phyloP scores from a whole-genome alignment of 2,888 invertebrate species.

The Agrypnus murinus region DNA sequence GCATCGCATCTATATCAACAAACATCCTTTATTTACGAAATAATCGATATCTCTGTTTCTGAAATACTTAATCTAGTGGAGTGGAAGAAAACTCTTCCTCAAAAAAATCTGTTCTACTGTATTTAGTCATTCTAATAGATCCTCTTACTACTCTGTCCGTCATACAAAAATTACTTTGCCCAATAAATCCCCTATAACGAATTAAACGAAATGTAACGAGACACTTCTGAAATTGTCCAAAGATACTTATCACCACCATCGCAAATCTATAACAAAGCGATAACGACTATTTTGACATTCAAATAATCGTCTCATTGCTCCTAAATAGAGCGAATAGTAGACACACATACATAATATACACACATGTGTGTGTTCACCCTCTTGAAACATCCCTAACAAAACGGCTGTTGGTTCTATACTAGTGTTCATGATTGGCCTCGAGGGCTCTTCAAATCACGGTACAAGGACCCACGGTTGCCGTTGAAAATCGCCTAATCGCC shows the following conservation, averaged over 20 bases:
- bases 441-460: conserved; percentile 57
- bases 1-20: no score
- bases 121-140: no score
- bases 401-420: conserved; percentile 56
- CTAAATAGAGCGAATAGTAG: conserved; percentile 47
- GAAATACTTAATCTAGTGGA: no score
- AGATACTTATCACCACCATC: conserved; percentile 44
- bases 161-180: no score
- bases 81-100: no score
- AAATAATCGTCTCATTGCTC: conserved; percentile 56
- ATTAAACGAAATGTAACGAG: conserved; percentile 8
- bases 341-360: conserved; percentile 24
- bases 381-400: conserved; percentile 55
- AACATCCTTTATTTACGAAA: no score
- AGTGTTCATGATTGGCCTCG: conserved; percentile 60
- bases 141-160: no score
- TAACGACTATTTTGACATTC: conserved; percentile 62
- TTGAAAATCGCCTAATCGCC: conserved; percentile 54
- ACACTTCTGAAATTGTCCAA: conserved; percentile 2
- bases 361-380: conserved; percentile 60
- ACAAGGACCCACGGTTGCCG: conserved; percentile 51
- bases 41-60: no score
- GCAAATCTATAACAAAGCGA: conserved; percentile 44
- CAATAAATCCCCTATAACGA: no score
- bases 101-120: no score